Percentiles rank a stretch among this genome's conserved stretches.
These are phyloP conservation scores for Druon quercuslanigerum DNA, from an alignment of 1,140 invertebrate genomes.

Conservation along the genomic window DNA sequence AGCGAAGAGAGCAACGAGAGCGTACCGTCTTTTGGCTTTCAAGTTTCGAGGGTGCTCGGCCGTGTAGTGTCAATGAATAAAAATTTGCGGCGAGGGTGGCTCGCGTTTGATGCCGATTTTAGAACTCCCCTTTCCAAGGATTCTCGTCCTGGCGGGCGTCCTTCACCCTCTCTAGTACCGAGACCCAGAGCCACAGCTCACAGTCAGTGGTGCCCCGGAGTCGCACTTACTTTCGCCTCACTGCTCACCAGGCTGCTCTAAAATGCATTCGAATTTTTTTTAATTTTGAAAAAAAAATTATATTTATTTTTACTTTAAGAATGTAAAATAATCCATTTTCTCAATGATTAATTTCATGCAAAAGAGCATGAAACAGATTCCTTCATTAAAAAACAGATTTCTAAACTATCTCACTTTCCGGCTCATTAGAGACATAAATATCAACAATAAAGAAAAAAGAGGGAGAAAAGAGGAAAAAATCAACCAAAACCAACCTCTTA, in stretches of 20 bases:
- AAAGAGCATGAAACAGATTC: too few relatives aligned
- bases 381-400: too few relatives aligned
- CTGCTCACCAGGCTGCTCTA: slow-evolving; percentile 55
- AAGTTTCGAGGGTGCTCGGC: slow-evolving; percentile 59
- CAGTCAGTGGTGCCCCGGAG: slow-evolving; percentile 69
- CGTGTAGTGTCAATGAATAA: slow-evolving; percentile 75
- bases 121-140: slow-evolving; percentile 50
- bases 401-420: too few relatives aligned
- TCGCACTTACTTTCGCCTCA: slow-evolving; percentile 72
- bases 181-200: slow-evolving; percentile 56
- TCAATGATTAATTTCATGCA: too few relatives aligned
- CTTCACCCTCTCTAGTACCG: slow-evolving; percentile 33
- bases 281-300: too few relatives aligned
- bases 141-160: background rate
- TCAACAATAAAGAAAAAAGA: too few relatives aligned
- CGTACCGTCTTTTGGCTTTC: slow-evolving; percentile 53
- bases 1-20: slow-evolving; percentile 19
- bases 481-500: too few relatives aligned
- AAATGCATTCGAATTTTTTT: too few relatives aligned
- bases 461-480: too few relatives aligned
- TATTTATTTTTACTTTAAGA: too few relatives aligned
- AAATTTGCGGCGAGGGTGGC: slow-evolving; percentile 70
- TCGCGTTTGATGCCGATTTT: slow-evolving; percentile 70
- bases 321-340: too few relatives aligned
- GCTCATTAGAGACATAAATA: too few relatives aligned